These are phyloP conservation scores for Holothuria glaberrima DNA, from an alignment of 35 echinoderm and acorn worm genomes.

Conservation along the genomic window DNA sequence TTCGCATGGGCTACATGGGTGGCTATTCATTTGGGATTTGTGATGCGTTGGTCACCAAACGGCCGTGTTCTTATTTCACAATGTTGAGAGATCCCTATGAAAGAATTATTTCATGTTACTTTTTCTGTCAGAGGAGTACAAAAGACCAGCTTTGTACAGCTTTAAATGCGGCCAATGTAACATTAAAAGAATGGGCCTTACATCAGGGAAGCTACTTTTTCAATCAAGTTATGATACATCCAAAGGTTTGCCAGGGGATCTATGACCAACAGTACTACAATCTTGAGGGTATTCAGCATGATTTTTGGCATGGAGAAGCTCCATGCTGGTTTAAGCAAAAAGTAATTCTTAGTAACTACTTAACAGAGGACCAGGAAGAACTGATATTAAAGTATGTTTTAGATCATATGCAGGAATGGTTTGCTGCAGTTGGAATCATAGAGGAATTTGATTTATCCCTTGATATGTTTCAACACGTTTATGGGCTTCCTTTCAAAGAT, in stretches of 20 bases:
- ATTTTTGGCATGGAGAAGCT: slow-evolving; percentile 51
- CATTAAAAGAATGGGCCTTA: slow-evolving; percentile 84
- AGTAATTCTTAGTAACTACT: slow-evolving; percentile 64
- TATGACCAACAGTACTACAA: slow-evolving; percentile 67
- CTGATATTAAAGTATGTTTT: slow-evolving; percentile 53
- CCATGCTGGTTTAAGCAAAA: slow-evolving; percentile 84
- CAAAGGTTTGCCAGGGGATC: slow-evolving; percentile 71
- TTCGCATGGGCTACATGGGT: slow-evolving; percentile 72
- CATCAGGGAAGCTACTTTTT: slow-evolving; percentile 97
- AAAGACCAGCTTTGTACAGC: slow-evolving; percentile 92
- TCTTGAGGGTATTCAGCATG: slow-evolving; percentile 61
- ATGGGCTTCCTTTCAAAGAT: slow-evolving; percentile 62
- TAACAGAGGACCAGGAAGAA: slow-evolving; percentile 42
- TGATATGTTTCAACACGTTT: slow-evolving; percentile 74
- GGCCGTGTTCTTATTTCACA: slow-evolving; percentile 93
- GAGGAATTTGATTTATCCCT: slow-evolving; percentile 73
- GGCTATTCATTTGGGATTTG: slow-evolving; percentile 95
- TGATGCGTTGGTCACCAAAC: slow-evolving; percentile 54
- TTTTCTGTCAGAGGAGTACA: slow-evolving; percentile 76
- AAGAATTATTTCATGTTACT: slow-evolving; percentile 80
- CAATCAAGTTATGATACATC: slow-evolving; percentile 85
- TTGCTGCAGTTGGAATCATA: slow-evolving; percentile 67
- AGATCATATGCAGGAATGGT: slow-evolving; percentile 78
- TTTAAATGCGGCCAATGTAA: slow-evolving; percentile 75
- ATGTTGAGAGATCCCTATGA: slow-evolving; percentile 92